These are phyloP conservation scores for Atlantisia rogersi DNA, from an alignment of 2,113 vertebrate species.

Conservation along the genomic window DNA sequence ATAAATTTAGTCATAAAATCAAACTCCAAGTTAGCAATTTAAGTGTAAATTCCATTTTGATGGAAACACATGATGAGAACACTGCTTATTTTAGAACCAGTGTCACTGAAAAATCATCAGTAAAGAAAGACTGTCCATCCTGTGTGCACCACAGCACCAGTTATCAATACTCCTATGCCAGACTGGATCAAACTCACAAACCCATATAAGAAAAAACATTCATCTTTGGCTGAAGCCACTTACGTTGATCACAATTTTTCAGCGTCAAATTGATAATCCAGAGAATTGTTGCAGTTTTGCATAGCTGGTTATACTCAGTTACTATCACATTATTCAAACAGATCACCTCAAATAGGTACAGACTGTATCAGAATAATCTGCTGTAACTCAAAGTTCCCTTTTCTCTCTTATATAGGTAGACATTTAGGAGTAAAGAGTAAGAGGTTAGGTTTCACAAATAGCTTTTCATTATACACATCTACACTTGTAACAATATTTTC, in stretches of 20 bases:
- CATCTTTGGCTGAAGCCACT: background rate
- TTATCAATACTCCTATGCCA: background rate
- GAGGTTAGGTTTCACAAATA: background rate
- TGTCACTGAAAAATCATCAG: background rate
- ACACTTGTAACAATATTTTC: conserved; percentile 18
- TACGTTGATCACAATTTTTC: background rate
- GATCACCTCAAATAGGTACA: background rate
- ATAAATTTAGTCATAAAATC: background rate
- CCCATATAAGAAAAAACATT: background rate
- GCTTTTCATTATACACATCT: background rate
- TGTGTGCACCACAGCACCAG: background rate
- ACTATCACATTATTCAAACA: background rate
- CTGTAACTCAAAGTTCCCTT: background rate
- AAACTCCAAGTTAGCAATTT: background rate
- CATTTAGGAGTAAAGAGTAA: background rate
- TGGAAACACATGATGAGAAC: background rate
- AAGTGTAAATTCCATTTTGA: background rate
- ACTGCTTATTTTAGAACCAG: background rate
- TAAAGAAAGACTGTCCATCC: background rate
- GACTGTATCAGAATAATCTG: background rate
- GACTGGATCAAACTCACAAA: background rate
- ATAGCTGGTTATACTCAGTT: too few relatives aligned
- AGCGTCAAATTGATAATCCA: background rate
- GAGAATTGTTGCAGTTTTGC: background rate
- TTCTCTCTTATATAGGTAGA: background rate